Evolutionary conservation across 2,888 invertebrate genomes (phyloP), one percentile per base, ranked within the genome.

Genomic region (Drosophila parthenogenetica): DNA sequence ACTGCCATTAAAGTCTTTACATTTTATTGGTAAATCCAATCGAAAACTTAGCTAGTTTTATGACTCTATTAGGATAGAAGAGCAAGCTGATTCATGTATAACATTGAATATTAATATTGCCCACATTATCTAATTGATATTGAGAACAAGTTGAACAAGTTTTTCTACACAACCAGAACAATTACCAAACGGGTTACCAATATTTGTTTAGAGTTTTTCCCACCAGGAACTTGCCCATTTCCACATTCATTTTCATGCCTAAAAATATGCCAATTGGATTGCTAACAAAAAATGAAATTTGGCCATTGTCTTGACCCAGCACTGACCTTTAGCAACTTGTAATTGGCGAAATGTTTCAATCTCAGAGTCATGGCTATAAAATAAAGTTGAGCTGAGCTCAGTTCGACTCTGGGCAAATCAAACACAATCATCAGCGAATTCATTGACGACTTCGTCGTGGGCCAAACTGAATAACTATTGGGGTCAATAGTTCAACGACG

Each of bases 31-130:
- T 43, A 75, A 81, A 79, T 74, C 79, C 22, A 11, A 13, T 29
- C 32, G 14, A 87, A 75, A 69, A 79, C 7, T 8, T 29, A 50
- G 54, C 60, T 39, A 32, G 50, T 69, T 79, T 80, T 86, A 84
- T 87, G 81, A 65, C 89, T 88, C 84, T 78, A 88, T 88, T 88
- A 83, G 89, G 89, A 80, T 70, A 80, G 80, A 62, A 54, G 48
- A 49, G 42, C 43, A 43, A 14, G 55, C 64, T 14, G 42, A 55
- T 39, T 42, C 58, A 55, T 49, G 57, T 57, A 42, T 29, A 39
- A 65, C 64, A 69, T 70, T 57, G 50, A 69, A 77, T 85, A 84
- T 81, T 79, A 75, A 81, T 81, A 72, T 70, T 66, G 83, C 70
- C 67, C 79, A 75, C 72, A 87, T 83, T 83, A 69, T 71, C 72